Evolutionary conservation across 2,797 vertebrate genomes (phyloP), one percentile per base, ranked within the genome.

Genomic region (Tragopan temminckii): DNA sequence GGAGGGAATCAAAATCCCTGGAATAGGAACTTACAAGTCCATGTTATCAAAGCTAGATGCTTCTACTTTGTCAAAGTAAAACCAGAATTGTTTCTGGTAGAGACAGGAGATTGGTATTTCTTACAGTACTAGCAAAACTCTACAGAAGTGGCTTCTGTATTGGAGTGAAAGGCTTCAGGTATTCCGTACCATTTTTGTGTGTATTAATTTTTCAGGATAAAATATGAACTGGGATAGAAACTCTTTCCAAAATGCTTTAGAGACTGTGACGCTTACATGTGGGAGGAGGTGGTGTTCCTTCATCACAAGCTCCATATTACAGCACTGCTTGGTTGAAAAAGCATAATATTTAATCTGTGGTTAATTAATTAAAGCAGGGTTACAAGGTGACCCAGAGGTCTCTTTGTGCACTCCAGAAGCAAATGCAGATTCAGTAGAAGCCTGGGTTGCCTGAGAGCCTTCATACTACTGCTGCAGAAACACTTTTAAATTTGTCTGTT

Each of bases 311-410:
- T 78, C 29, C 25, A 1, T 88, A 29, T 76, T 42, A 21, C 50
- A 83, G 27, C 71, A 76, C 33, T 66, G 52, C 9, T 80, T 89
- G 21, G 13, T 66, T 91, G 62, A 78, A 75, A 53, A 21, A 85
- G 38, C 29, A 7, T 27, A 83, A 1, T 72, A 43, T 85, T 93
- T 89, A 79, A 84, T 72, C n/a, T 63, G 40, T 91, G 75, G 59
- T 85, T 61, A 70, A 89, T 88, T 64, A 84, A 84, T 81, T 82
- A 27, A 78, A 85, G 76, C 42, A 76, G 79, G n/a, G 33, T 83
- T 89, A 50, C 62, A 55, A 1, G 53, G 20, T 68, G 18, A 42
- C 62, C 9, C 50, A 61, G 66, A 66, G 81, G 76, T 85, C 64
- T 55, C 9, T 45, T 45, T 29, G n/a, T 75, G 53, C 62, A 40